Percentiles rank a stretch among this genome's conserved stretches.
phyloP scores from a whole-genome alignment of 2,888 invertebrate species.

The Agapostemon virescens region DNA sequence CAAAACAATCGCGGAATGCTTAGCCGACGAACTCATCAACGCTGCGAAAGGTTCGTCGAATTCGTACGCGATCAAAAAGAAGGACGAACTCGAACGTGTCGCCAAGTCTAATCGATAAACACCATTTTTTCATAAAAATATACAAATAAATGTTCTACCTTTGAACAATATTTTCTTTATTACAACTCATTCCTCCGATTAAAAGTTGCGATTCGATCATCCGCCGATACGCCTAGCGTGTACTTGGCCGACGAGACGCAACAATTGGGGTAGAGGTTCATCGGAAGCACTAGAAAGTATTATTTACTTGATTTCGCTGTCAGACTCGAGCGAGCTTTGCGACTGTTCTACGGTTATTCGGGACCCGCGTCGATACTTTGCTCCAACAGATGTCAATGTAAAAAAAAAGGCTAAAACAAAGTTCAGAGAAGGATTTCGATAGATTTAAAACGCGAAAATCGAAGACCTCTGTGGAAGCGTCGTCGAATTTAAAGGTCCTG shows the following conservation, averaged over 20 bases:
- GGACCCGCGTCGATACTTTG: too few species aligned
- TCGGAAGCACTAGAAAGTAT: too few species aligned
- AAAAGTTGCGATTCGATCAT: not conserved
- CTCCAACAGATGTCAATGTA: too few species aligned
- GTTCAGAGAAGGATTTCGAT: not conserved
- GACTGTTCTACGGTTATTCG: too few species aligned
- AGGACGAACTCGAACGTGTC: slow-evolving; percentile 99
- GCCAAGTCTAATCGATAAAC: slow-evolving; percentile 99
- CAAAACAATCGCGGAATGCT: slow-evolving; percentile 99
- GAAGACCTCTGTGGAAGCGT: not conserved
- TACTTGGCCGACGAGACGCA: too few species aligned
- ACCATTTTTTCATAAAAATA: slow-evolving; percentile 41
- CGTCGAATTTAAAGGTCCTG: too few species aligned
- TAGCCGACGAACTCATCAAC: slow-evolving; percentile 99
- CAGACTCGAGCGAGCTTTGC: too few species aligned
- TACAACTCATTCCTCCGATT: not conserved
- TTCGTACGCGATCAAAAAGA: slow-evolving; percentile 99
- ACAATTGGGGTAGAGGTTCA: too few species aligned
- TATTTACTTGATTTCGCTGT: too few species aligned
- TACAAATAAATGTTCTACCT: slow-evolving; percentile 65
- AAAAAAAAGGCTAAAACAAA: too few species aligned
- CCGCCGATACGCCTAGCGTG: not conserved
- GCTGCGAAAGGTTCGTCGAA: slow-evolving; percentile 99
- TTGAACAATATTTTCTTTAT: slow-evolving; percentile 47
- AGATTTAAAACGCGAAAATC: not conserved